Evolutionary conservation across 2,888 invertebrate genomes (phyloP), one percentile per base, ranked within the genome.

Genomic region (Nomada flava): DNA sequence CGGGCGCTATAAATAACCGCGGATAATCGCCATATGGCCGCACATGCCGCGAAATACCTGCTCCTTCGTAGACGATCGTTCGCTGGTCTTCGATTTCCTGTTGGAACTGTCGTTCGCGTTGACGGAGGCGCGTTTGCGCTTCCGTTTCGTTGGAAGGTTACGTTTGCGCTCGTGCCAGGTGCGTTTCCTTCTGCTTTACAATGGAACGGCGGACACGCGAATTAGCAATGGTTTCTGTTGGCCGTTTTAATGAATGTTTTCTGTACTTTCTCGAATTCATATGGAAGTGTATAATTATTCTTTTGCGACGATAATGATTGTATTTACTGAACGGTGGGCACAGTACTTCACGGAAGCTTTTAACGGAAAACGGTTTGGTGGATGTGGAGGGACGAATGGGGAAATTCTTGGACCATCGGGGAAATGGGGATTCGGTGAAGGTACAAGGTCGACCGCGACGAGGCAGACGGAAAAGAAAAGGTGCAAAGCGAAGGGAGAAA

Each of bases 11-110:
- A 89, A 90, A 90, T 90, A 90, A 86, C 85, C 65, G 77, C 74
- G 86, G 82, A 88, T 89, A 90, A 89, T 89, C 88, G 83, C 89
- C 87, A 89, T 90, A 89, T 89, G 89, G 89, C 87, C 77, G 64
- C 79, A 67, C 75, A 77, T 79, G 79, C 82, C 82, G 72, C 82
- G 55, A 78, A 84, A 76, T 73, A 80, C 70, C 65, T 67, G 57
- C 71, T 63, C 69, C 87, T 68, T 57, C 63, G 69, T 55, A 57
- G 44, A 55, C 57, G 67, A 57, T 55, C 42, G 59, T 55, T 23
- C 47, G 52, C 18, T 55, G 55, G 20, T n/a, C 18, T 36, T 76
- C 67, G 68, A 86, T 84, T 79, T 84, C 82, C 76, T 65, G 81
- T 59, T 36, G 13, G 29, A 13, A 62, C 26, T 13, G 29, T 47